Conservation (phyloP, 2,797 vertebrate genomes). For the Ctenosaura bakeri region DNA sequence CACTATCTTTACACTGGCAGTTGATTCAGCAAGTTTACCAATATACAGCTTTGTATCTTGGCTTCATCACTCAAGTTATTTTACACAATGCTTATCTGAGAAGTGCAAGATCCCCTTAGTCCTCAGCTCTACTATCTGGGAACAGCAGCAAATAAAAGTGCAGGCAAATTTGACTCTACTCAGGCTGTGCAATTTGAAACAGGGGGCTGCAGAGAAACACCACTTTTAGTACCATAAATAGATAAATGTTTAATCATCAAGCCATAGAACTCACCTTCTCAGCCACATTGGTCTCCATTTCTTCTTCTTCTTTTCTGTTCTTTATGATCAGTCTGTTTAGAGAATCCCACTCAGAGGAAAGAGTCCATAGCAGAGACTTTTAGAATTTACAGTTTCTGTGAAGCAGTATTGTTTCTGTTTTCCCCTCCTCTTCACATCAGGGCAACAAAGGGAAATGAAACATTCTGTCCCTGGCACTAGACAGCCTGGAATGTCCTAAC, state of each 20-base stretch:
- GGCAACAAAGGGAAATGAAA: background rate
- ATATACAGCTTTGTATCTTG: background rate
- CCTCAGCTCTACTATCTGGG: background rate
- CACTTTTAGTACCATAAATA: background rate
- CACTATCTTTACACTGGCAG: background rate
- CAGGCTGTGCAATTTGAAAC: no score
- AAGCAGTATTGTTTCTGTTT: background rate
- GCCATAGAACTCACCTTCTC: background rate
- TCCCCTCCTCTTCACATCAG: background rate
- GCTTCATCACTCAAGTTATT: background rate
- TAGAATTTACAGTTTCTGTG: background rate
- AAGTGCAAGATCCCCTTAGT: no score
- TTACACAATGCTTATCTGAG: background rate
- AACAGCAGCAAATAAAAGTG: background rate
- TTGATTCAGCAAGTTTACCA: background rate
- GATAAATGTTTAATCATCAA: no score
- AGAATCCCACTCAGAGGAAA: background rate
- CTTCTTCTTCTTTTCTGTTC: background rate
- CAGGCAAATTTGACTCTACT: no score
- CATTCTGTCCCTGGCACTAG: background rate
- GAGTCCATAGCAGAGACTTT: no score
- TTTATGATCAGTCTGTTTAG: background rate
- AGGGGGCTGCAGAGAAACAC: no score
- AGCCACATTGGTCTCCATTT: background rate
- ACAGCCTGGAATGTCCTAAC: background rate